phyloP scores from a whole-genome alignment of 2,888 invertebrate genomes.

The Megalurothrips usitatus region DNA sequence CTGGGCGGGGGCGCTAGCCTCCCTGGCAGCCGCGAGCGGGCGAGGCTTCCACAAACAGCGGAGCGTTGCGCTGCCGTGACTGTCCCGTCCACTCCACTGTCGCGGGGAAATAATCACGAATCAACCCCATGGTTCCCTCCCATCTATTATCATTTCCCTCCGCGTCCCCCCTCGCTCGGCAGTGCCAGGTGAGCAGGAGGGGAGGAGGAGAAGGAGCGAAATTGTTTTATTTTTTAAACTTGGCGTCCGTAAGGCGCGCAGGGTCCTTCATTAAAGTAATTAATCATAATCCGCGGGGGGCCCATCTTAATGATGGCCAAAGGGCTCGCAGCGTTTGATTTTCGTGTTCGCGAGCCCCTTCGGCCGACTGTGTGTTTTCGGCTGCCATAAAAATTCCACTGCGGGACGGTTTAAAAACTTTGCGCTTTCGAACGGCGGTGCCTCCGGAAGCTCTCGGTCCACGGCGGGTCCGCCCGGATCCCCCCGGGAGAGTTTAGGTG shows the following conservation, averaged over 20 bases:
- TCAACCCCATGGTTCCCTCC: not conserved
- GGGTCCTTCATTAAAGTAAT: not conserved
- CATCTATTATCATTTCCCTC: not conserved
- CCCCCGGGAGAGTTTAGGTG: no score
- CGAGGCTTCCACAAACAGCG: no score
- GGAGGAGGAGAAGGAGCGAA: not conserved
- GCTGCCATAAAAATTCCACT: not conserved
- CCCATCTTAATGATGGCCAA: not conserved
- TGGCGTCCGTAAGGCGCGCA: not conserved
- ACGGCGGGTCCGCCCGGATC: no score
- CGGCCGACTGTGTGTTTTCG: not conserved
- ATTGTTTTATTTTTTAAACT: not conserved
- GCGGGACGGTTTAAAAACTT: not conserved
- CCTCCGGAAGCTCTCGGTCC: no score
- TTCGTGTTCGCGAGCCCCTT: not conserved
- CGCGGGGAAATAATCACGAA: no score
- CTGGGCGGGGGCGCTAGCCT: no score
- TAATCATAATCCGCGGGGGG: not conserved
- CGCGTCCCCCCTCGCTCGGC: not conserved
- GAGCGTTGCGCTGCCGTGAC: no score
- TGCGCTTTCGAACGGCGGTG: not conserved
- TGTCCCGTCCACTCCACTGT: no score
- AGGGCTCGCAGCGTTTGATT: not conserved
- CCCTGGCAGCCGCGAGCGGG: no score
- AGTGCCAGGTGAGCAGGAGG: not conserved